A percentile compares a stretch with the other conserved stretches of the same genome.
phyloP scores from a whole-genome alignment of 2,797 vertebrate species.

The Sebastes diaconus region DNA sequence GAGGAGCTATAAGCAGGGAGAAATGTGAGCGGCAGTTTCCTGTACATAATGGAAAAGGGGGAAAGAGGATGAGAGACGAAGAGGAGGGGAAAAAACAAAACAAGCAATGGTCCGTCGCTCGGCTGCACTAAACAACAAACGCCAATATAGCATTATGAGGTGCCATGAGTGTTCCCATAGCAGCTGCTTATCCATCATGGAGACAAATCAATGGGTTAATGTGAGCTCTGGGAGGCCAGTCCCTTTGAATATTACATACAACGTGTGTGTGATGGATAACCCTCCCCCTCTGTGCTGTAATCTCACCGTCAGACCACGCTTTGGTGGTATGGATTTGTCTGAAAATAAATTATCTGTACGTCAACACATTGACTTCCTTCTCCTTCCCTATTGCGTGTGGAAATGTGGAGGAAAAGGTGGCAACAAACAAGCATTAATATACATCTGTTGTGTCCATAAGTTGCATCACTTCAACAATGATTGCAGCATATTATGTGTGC shows the following conservation, averaged over 20 bases:
- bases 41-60: neutral
- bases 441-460: neutral
- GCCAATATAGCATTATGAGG: slow-evolving; percentile 2
- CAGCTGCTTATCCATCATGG: slow-evolving; percentile 49
- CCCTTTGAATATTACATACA: slow-evolving; percentile 34
- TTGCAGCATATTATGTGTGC: neutral
- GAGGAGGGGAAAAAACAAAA: neutral
- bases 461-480: neutral
- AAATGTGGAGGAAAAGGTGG: neutral
- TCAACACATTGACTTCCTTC: neutral
- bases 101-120: neutral
- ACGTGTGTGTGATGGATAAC: slow-evolving; percentile 20
- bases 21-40: neutral
- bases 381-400: neutral
- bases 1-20: slow-evolving; percentile 1
- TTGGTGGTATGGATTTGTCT: neutral
- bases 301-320: neutral
- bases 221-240: slow-evolving; percentile 18
- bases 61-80: neutral
- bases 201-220: slow-evolving; percentile 31
- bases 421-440: neutral
- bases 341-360: neutral
- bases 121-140: slow-evolving; percentile 34
- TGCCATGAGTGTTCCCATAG: slow-evolving; percentile 7
- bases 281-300: neutral